Conservation (phyloP, 2,113 vertebrate species). For the Rostratula benghalensis region DNA sequence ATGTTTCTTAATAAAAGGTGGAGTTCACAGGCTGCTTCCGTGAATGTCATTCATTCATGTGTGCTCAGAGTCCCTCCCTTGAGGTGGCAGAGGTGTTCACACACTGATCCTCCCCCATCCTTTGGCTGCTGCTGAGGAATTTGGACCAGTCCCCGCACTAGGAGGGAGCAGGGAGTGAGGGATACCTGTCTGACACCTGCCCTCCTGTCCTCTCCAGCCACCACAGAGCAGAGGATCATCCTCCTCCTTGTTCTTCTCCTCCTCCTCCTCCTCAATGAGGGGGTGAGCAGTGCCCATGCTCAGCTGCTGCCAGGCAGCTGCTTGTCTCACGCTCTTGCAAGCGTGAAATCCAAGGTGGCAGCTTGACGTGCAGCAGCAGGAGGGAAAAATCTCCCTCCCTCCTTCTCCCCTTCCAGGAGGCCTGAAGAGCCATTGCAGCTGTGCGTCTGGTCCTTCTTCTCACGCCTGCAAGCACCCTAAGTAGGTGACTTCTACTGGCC, state of each 20-base stretch:
- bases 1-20: neutral
- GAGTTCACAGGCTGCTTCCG: neutral
- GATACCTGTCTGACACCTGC: fast-evolving
- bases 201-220: neutral
- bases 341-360: neutral
- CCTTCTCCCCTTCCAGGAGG: neutral
- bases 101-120: neutral
- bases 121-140: fast-evolving
- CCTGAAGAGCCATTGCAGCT: neutral
- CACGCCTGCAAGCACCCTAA: neutral
- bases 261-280: neutral
- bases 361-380: neutral
- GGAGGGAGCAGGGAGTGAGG: neutral
- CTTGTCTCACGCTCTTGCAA: neutral
- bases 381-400: neutral
- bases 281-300: neutral
- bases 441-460: neutral
- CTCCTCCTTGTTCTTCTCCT: neutral
- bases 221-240: neutral
- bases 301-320: neutral
- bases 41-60: fast-evolving
- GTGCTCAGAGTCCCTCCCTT: neutral
- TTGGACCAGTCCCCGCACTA: fast-evolving
- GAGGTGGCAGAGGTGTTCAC: neutral
- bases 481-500: neutral